A percentile compares a stretch with the other conserved stretches of the same genome.
These are phyloP conservation scores for Ganaspis sp. DNA, from an alignment of 1,140 invertebrate species.

Conservation along the genomic window DNA sequence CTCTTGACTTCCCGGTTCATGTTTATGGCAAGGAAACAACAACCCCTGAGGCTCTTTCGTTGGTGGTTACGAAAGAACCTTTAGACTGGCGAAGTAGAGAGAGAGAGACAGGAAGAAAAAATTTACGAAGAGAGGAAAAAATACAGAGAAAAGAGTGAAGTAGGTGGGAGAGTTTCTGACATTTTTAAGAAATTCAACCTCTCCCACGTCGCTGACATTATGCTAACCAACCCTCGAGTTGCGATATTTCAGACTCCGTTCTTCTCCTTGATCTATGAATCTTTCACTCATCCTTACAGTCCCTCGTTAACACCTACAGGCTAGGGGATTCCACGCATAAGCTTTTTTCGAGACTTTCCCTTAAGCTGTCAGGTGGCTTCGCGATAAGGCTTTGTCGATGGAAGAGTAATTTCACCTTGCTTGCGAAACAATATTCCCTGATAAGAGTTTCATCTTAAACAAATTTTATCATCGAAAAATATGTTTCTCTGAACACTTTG, in stretches of 20 bases:
- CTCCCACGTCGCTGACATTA: slow-evolving; percentile 65
- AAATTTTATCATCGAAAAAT: no score
- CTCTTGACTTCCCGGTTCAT: slow-evolving; percentile 4
- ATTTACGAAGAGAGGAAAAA: neutral
- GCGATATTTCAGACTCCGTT: slow-evolving; percentile 65
- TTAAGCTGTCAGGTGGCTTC: slow-evolving; percentile 13
- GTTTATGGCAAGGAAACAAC: slow-evolving; percentile 9
- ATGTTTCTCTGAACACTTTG: no score
- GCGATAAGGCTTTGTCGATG: neutral
- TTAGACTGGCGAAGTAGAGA: neutral
- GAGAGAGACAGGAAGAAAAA: neutral
- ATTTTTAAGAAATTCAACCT: neutral
- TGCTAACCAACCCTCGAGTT: slow-evolving; percentile 67
- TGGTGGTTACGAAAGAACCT: neutral
- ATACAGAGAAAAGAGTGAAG: neutral
- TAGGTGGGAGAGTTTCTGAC: neutral
- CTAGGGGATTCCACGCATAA: slow-evolving; percentile 34
- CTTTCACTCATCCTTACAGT: slow-evolving; percentile 45
- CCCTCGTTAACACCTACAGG: slow-evolving; percentile 63
- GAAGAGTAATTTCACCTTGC: neutral
- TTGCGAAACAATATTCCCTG: neutral
- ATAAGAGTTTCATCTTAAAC: neutral
- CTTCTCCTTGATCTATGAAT: slow-evolving; percentile 66
- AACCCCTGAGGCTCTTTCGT: neutral
- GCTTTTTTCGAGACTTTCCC: slow-evolving; percentile 31